Conservation (phyloP, 1,140 invertebrate genomes). For the Pogonus chalceus region DNA sequence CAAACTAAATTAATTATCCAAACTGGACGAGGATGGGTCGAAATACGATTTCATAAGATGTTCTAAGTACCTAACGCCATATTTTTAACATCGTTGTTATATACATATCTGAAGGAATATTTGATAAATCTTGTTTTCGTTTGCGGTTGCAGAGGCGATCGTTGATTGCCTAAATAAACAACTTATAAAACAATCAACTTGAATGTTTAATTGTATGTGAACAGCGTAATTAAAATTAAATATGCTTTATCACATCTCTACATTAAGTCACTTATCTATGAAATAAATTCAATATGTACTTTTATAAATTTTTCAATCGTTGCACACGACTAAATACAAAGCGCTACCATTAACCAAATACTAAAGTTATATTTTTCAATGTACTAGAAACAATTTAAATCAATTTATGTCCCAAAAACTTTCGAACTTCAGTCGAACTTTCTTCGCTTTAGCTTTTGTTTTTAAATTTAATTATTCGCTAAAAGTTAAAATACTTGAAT, state of each 20-base stretch:
- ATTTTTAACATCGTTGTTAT: too few relatives aligned
- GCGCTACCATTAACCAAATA: neutral
- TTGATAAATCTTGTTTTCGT: too few relatives aligned
- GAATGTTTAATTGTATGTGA: constrained; percentile 6
- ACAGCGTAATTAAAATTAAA: constrained; percentile 6
- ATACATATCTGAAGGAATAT: too few relatives aligned
- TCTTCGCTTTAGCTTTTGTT: neutral
- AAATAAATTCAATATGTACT: too few relatives aligned
- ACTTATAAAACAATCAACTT: constrained; percentile 5
- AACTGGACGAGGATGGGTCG: too few relatives aligned
- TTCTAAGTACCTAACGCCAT: too few relatives aligned
- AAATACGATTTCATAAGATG: too few relatives aligned
- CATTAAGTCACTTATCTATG: too few relatives aligned
- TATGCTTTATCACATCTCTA: neutral
- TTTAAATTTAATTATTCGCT: constrained; percentile 2
- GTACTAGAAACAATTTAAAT: constrained; percentile 1
- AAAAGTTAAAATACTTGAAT: constrained; percentile 4
- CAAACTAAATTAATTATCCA: too few relatives aligned
- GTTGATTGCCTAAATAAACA: constrained; percentile 7
- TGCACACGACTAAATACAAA: too few relatives aligned
- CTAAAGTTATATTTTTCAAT: constrained; percentile 6
- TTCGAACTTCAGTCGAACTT: neutral
- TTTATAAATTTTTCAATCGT: too few relatives aligned
- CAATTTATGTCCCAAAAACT: constrained; percentile 1
- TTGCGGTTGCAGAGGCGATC: too few relatives aligned